Percentiles rank a stretch among this genome's conserved stretches.
phyloP scores from a whole-genome alignment of 2,888 invertebrate species.

The Aricia artaxerxes region DNA sequence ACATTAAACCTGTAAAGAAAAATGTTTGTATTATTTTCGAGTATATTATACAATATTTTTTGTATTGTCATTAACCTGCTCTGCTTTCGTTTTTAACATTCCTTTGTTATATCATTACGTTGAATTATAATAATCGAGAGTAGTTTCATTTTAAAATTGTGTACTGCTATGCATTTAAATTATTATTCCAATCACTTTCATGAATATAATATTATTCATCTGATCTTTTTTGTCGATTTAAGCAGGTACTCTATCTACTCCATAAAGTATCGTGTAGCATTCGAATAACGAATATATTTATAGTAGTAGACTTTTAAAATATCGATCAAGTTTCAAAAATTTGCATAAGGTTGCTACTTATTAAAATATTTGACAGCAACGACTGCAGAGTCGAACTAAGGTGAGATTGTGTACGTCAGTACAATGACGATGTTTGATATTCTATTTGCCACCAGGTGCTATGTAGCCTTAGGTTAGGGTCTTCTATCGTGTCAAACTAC shows the following conservation, averaged over 20 bases:
- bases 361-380: not conserved
- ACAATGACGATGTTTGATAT: too few relatives aligned
- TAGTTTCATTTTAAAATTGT: not conserved
- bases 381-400: not conserved
- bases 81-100: slow-evolving; percentile 2
- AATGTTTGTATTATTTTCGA: not conserved
- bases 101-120: not conserved
- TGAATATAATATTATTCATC: not conserved
- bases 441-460: too few relatives aligned
- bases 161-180: not conserved
- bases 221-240: not conserved
- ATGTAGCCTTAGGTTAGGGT: too few relatives aligned
- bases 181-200: not conserved
- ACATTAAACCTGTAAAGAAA: slow-evolving; percentile 24
- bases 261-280: too few relatives aligned
- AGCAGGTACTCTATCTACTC: too few relatives aligned
- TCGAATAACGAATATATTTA: too few relatives aligned
- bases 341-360: not conserved
- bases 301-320: too few relatives aligned
- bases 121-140: not conserved
- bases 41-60: not conserved
- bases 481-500: too few relatives aligned
- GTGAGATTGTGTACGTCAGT: not conserved
- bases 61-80: not conserved
- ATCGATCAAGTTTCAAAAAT: not conserved